Evolutionary conservation across 2,888 invertebrate genomes (phyloP).

Genomic region (Noctua pronuba): DNA sequence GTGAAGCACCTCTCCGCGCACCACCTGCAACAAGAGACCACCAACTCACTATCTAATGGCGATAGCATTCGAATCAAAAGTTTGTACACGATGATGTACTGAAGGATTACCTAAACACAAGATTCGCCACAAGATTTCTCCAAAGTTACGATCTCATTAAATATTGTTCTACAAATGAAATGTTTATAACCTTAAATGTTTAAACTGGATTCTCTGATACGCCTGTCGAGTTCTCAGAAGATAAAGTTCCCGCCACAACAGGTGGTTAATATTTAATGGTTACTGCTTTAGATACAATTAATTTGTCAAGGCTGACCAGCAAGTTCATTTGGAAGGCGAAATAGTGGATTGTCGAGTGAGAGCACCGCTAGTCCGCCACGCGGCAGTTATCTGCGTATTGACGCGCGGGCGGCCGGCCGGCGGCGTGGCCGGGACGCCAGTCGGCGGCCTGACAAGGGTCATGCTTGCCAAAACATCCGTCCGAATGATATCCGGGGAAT

Average conservation of each 20-base stretch:
- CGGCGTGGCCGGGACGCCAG: slow-evolving; percentile 27
- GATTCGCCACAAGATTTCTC: not conserved
- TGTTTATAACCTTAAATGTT: slow-evolving; percentile 46
- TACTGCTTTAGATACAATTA: slow-evolving; percentile 81
- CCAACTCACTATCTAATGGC: not conserved
- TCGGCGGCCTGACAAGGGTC: slow-evolving; percentile 76
- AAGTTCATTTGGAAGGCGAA: slow-evolving; percentile 70
- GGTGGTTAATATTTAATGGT: slow-evolving; percentile 84
- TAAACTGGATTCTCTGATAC: slow-evolving; percentile 49
- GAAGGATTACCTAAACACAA: not conserved
- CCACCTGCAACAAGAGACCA: slow-evolving; percentile 39
- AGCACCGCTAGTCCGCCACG: slow-evolving; percentile 32
- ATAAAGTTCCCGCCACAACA: slow-evolving; percentile 74
- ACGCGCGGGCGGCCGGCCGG: slow-evolving; percentile 41
- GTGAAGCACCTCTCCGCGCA: slow-evolving; percentile 63
- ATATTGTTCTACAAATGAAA: slow-evolving; percentile 22
- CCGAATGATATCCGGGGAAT: slow-evolving; percentile 75
- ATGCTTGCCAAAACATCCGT: slow-evolving; percentile 80
- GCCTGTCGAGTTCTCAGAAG: slow-evolving; percentile 58
- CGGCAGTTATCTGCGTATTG: slow-evolving; percentile 52
- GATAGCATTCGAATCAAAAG: not conserved
- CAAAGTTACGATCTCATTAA: not conserved
- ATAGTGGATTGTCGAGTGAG: slow-evolving; percentile 62
- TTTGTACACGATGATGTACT: not conserved
- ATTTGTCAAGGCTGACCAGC: slow-evolving; percentile 77